Base-by-base conservation (phyloP, 2,888 invertebrate species). In the Agrochola circellaris region DNA sequence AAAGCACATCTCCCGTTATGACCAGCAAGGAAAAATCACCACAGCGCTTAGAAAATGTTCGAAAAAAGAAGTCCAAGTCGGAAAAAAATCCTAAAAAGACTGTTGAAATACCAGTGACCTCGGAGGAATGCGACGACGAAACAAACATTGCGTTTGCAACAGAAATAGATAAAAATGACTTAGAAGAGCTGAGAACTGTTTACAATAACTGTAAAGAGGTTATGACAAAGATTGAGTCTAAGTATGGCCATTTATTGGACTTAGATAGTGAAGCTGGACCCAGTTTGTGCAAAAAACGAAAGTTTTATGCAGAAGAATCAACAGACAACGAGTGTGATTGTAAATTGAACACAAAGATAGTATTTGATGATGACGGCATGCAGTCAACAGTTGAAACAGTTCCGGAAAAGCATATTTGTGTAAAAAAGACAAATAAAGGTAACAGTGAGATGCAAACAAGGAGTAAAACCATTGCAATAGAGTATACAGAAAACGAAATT, bases 291-390 rank as follows among this genome's bases (percentile, higher is more conserved):
- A 82, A 60, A n/a, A 84, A 84, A 78, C 66, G 64, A 17, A 79
- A 73, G 68, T 9, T 17, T 2, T 7, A 69, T 62, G 64, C 65
- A 13, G 82, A 81, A 42, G 81, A 87, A 30, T 84, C 87, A 38
- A 79, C 71, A 62, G 87, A 90, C 48, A 76, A 82, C 15, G 88
- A 90, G 74, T 96, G 96, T 83, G 85, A 86, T 4, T 96, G 96
- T 86, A 83, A 82, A 72, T 77, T 86, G 1, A 95, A 94, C 58
- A 95, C 91, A 80, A 96, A 95, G 88, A 94, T 95, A 71, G 86
- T 95, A 13, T 96, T 95, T 91, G 94, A 95, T 85, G 96, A 96
- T 51, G 91, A 95, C 13, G 96, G 96, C 1, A 86, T 92, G 58
- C 90, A 94, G 86, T 84, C 89, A 42, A 75, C 84, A 4, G 87